A percentile compares a stretch with the other conserved stretches of the same genome.
Evolutionary conservation across 2,797 vertebrate species (phyloP).

Genomic region (Dromococcyx pavoninus): DNA sequence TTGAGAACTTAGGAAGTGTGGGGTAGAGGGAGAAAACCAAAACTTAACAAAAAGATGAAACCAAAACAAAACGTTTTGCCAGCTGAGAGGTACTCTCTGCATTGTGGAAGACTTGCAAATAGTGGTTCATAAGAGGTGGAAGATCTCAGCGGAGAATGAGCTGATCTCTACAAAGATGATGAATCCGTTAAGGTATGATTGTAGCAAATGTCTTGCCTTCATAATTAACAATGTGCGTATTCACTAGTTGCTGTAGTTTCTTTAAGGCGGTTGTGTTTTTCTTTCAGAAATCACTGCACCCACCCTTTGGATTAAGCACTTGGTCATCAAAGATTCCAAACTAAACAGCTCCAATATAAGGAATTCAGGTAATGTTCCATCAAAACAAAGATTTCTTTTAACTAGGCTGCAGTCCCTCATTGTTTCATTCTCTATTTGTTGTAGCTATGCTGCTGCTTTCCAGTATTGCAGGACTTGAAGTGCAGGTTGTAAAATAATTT

Average conservation of each 20-base stretch:
- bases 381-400: background rate
- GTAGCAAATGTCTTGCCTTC: background rate
- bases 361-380: conserved; percentile 83
- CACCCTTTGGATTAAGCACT: conserved; percentile 95
- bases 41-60: too few species aligned
- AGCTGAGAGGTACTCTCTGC: background rate
- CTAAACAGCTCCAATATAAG: conserved; percentile 88
- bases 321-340: conserved; percentile 91
- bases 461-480: background rate
- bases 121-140: background rate
- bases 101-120: background rate
- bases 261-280: background rate
- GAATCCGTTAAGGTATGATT: background rate
- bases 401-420: background rate
- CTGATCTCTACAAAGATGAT: background rate
- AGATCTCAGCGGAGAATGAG: background rate
- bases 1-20: background rate
- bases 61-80: background rate
- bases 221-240: background rate
- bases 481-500: background rate
- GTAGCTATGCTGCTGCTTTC: background rate
- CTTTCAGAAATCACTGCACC: conserved; percentile 94
- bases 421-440: background rate
- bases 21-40: background rate
- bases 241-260: background rate